Percentiles rank a stretch among this genome's conserved stretches.
Conservation (phyloP, 2,888 invertebrate genomes). For the Anarsia innoxiella region DNA sequence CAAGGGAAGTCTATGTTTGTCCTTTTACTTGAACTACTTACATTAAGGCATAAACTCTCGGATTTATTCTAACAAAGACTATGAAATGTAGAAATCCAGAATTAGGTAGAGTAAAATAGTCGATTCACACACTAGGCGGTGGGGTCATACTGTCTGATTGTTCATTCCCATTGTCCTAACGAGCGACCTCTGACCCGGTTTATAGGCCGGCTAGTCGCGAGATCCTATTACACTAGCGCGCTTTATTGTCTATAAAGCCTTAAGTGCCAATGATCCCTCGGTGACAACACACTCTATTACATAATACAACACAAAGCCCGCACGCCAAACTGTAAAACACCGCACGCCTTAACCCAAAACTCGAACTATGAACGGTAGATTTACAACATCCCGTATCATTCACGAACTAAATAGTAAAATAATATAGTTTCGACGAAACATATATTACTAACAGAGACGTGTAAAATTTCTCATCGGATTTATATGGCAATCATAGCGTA, state of each 20-base stretch:
- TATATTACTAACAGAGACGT: conserved; percentile 62
- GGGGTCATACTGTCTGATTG: neutral
- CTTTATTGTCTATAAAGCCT: conserved; percentile 65
- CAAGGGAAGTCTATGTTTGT: no score
- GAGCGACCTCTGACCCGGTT: conserved; percentile 44
- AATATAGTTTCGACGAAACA: conserved; percentile 50
- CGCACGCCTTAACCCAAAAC: no score
- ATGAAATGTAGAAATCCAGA: no score
- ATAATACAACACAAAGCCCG: conserved; percentile 12
- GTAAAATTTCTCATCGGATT: conserved; percentile 69
- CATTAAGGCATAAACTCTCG: no score
- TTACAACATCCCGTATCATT: conserved; percentile 55
- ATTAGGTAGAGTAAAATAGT: no score
- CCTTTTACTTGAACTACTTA: no score
- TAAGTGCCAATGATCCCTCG: conserved; percentile 49
- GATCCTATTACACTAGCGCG: conserved; percentile 58
- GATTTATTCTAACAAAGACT: no score
- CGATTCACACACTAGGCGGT: no score
- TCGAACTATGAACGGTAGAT: no score
- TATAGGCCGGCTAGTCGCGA: conserved; percentile 37
- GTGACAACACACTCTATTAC: conserved; percentile 20
- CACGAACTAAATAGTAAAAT: conserved; percentile 51
- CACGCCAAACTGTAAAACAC: conserved; percentile 22
- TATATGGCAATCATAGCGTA: conserved; percentile 50
- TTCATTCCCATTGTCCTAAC: conserved; percentile 25